These are phyloP conservation scores for Lampris megalopsis DNA, from an alignment of 2,113 vertebrate genomes.

Conservation along the genomic window DNA sequence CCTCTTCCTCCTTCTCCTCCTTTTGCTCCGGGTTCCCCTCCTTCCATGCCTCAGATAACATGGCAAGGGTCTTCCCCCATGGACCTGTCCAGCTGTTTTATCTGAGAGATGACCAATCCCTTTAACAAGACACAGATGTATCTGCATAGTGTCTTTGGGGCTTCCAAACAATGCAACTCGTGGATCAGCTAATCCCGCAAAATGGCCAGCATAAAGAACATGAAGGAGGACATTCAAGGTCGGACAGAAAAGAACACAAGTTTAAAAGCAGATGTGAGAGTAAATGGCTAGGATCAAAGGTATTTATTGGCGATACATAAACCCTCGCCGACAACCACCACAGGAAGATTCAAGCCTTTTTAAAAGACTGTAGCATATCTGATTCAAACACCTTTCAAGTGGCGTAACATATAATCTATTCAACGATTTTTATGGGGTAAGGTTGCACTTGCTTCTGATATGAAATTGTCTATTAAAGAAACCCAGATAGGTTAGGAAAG, in stretches of 20 bases:
- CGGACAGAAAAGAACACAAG: constrained; percentile 51
- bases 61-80: constrained; percentile 77
- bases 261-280: constrained; percentile 72
- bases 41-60: constrained; percentile 76
- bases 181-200: constrained; percentile 67
- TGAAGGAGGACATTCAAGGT: constrained; percentile 60
- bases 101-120: constrained; percentile 73
- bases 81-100: constrained; percentile 79
- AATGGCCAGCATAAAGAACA: constrained; percentile 55
- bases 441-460: constrained; percentile 17
- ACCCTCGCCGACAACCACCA: constrained; percentile 7
- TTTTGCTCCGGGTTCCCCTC: constrained; percentile 27
- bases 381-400: neutral
- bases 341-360: neutral
- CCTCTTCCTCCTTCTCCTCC: constrained; percentile 41
- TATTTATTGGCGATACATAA: constrained; percentile 33
- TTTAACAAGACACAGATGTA: constrained; percentile 82
- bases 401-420: neutral
- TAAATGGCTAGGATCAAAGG: constrained; percentile 47
- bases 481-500: constrained; percentile 21
- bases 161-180: constrained; percentile 70
- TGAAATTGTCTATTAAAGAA: constrained; percentile 27
- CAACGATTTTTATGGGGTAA: constrained; percentile 1
- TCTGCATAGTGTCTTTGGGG: constrained; percentile 66
- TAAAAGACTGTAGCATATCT: neutral